Evolutionary conservation across 2,113 vertebrate genomes (phyloP), one percentile per base, ranked within the genome.

Genomic region (Anas platyrhynchos): DNA sequence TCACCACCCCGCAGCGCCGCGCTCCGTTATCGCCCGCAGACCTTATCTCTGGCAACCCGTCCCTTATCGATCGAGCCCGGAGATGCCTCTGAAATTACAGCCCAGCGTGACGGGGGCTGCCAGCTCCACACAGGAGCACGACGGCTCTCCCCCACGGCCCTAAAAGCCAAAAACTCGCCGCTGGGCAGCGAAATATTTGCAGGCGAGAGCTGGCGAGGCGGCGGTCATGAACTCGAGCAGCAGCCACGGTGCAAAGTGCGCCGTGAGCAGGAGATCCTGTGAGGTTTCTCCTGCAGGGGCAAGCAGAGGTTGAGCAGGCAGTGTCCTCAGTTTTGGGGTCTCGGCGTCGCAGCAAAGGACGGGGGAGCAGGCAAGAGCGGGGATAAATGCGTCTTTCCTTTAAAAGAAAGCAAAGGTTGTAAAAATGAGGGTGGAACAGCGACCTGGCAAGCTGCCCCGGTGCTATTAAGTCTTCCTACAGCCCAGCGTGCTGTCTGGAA

Each of bases 11-110:
- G 14, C 84, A 77, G 75, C 73, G 59, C 3, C 32, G 13, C 0
- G 1, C 73, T 46, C 63, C 86, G 56, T 17, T 26, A 13, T 13
- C 13, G 0, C 80, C 13, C 81, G 16, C 0, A 32, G 55, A n/a
- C 73, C 12, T 34, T 11, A 69, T 83, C 94, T 73, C 80, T 89
- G 87, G 59, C 63, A 41, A 1, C 9, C 29, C 75, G 78, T 7
- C 83, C 79, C 38, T 29, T 38, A 85, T 59, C 12, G 3, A 75
- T 44, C 89, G 22, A 31, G 68, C 58, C 65, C 89, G 59, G 76
- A 56, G 76, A 36, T 1, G 62, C 59, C 67, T 26, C 80, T 76
- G 67, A 63, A 79, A 58, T 79, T 54, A 68, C 83, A 79, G 71
- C 75, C 32, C 29, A 3, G 75, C 3, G 4, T 11, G 36, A 54